Base-by-base conservation (phyloP, 2,113 vertebrate species). In the Phaethornis superciliosus region DNA sequence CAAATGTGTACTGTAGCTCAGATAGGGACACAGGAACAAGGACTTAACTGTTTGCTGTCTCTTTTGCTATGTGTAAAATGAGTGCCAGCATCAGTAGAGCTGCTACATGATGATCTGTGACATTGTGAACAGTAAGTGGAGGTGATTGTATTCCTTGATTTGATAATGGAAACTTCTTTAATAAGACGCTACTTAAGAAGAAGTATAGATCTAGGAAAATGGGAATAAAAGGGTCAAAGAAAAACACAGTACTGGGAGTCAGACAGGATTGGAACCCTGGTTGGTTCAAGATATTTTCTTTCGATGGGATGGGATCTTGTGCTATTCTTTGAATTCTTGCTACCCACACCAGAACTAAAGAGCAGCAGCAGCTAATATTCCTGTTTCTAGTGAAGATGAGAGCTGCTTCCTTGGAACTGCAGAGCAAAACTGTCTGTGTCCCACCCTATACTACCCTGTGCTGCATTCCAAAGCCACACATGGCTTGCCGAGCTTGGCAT, bases 391-490 rank as follows among this genome's bases (percentile, higher is more conserved):
- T 56, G 7, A 26, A 35, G 10, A 24, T 33, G 15, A 2, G 4
- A 80, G 40, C 15, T 81, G 23, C 16, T 30, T 62, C 47, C 21
- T 19, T 0, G 3, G 32, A 27, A 26, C 20, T 9, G 22, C 42
- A 77, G 42, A 44, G 37, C 7, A 46, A 4, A 9, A 11, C 24
- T 44, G 18, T 84, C 6, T 4, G 4, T 15, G 15, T 9, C 2
- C 24, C 33, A 20, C 8, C 11, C 17, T 19, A 7, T 13, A 6
- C 44, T n/a, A 9, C 18, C 26, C 2, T 6, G 9, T 8, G 24
- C 20, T 81, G 18, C 28, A 18, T 26, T 51, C 33, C 23, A 37
- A 33, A 71, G 58, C 32, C 28, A 44, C 33, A 7, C 0, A 0
- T 14, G 67, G 4, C 23, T 40, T 42, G 12, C 6, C 17, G 22